Evolutionary conservation across 2,888 invertebrate species (phyloP).

Genomic region (Melieria crassipennis): DNA sequence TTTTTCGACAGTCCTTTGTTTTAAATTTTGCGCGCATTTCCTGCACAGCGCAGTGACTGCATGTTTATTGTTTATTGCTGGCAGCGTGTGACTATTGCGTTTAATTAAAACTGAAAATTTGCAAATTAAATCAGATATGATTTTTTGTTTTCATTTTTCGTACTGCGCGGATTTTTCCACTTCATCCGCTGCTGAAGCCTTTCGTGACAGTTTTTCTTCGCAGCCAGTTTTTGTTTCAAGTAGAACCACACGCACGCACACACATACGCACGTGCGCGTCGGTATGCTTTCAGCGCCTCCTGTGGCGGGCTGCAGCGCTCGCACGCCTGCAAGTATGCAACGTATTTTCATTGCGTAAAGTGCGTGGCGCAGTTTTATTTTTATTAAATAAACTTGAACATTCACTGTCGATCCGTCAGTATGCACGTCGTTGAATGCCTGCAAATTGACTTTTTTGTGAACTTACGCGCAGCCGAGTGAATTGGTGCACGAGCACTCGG

Average conservation of each 20-base stretch:
- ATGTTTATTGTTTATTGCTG: too few species aligned
- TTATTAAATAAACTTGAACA: conserved; percentile 32
- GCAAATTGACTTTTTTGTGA: conserved; percentile 23
- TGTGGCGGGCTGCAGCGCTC: neutral
- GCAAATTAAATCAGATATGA: conserved; percentile 28
- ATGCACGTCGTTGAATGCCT: conserved; percentile 8
- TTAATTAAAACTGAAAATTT: conserved; percentile 25
- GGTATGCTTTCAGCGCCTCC: conserved; percentile 21
- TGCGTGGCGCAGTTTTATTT: conserved; percentile 26
- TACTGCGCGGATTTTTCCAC: too few species aligned
- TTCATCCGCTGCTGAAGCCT: conserved; percentile 18
- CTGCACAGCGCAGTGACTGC: too few species aligned
- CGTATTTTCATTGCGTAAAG: neutral
- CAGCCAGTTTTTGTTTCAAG: conserved; percentile 32
- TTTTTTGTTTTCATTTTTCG: neutral
- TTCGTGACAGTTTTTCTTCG: conserved; percentile 39
- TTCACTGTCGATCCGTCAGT: conserved; percentile 26
- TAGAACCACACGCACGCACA: conserved; percentile 16
- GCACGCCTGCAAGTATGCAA: neutral
- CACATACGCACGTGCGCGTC: conserved; percentile 14
- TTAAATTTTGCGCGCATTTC: too few species aligned
- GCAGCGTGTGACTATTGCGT: conserved; percentile 12
- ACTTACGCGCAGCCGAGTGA: neutral
- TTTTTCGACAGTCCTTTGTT: too few species aligned
- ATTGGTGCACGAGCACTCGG: neutral